phyloP scores from a whole-genome alignment of 2,797 vertebrate genomes.

The Pyrocephalus nanus region DNA sequence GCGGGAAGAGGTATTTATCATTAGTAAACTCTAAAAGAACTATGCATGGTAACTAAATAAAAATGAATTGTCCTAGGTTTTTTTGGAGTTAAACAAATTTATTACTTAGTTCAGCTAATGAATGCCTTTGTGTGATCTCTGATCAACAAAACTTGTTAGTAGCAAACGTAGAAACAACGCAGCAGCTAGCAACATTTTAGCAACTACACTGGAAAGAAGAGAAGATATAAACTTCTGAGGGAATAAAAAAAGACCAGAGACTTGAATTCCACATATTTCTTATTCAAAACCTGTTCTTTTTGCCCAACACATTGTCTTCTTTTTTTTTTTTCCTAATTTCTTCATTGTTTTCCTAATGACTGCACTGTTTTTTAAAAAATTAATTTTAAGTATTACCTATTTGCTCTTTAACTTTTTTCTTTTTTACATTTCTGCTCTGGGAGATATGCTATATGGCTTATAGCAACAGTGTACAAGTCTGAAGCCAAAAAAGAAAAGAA shows the following conservation, averaged over 20 bases:
- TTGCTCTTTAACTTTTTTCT: background rate
- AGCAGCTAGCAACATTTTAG: background rate
- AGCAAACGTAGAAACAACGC: background rate
- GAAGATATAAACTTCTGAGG: background rate
- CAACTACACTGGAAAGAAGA: background rate
- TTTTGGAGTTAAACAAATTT: background rate
- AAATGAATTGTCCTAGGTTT: constrained; percentile 40
- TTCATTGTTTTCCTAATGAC: background rate
- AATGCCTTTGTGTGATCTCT: constrained; percentile 3
- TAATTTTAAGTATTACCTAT: background rate
- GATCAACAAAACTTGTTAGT: background rate
- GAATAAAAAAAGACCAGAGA: background rate
- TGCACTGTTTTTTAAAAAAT: background rate
- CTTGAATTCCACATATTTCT: background rate
- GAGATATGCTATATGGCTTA: background rate
- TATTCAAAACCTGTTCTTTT: background rate
- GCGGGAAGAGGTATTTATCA: constrained; percentile 55
- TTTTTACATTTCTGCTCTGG: background rate
- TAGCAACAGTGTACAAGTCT: background rate
- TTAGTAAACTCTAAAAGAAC: constrained; percentile 54
- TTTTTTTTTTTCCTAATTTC: background rate
- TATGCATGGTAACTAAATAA: constrained; percentile 46
- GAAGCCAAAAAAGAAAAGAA: background rate
- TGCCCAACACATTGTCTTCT: rapidly evolving
- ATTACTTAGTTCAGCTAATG: constrained; percentile 41